These are phyloP conservation scores for Apotomis capreana DNA, from an alignment of 2,888 invertebrate species.

Conservation along the genomic window DNA sequence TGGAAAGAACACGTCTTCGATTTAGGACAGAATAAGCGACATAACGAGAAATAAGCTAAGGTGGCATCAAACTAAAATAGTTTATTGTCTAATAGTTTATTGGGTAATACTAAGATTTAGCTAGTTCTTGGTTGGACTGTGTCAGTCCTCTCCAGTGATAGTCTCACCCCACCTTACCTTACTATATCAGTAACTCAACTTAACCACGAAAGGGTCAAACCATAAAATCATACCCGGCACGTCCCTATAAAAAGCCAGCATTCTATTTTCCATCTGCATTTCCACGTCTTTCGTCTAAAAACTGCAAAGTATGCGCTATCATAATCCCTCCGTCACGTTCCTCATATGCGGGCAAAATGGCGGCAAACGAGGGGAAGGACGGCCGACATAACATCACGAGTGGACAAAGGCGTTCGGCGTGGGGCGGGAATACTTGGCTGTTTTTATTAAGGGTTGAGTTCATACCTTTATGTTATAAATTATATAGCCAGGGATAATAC, in stretches of 20 bases:
- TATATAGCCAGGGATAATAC: no score
- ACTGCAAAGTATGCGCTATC: conserved; percentile 29
- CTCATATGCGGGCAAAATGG: conserved; percentile 32
- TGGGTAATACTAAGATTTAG: no score
- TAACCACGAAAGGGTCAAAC: neutral
- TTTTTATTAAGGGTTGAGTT: conserved; percentile 23
- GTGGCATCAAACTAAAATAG: no score
- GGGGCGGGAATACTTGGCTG: conserved; percentile 10
- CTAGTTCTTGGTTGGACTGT: no score
- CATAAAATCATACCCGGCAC: conserved; percentile 18
- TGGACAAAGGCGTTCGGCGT: conserved; percentile 3
- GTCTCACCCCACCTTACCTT: no score
- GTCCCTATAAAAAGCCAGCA: neutral
- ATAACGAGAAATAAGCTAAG: no score
- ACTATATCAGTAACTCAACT: no score
- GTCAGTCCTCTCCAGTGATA: no score
- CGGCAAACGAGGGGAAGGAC: conserved; percentile 25
- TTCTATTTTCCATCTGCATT: conserved; percentile 7
- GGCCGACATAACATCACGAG: conserved; percentile 30
- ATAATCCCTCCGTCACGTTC: conserved; percentile 26
- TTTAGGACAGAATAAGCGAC: no score
- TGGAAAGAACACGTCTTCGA: no score
- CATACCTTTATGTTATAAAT: no score
- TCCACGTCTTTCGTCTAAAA: conserved; percentile 15
- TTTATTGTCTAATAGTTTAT: no score